Conservation (phyloP, 2,888 invertebrate genomes). For the Drosophila recens region DNA sequence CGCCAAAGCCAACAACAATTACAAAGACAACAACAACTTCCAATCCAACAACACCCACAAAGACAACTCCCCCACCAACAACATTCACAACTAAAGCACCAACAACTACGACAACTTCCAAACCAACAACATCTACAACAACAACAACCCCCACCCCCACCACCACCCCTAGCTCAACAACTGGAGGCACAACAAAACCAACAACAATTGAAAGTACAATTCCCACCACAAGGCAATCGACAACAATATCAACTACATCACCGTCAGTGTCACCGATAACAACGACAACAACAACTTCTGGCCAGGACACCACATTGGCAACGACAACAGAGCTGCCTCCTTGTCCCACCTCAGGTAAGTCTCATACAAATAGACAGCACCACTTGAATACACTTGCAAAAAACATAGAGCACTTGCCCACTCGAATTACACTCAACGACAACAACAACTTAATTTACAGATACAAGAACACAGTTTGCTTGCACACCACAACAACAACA, state of each 20-base stretch:
- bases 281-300: constrained; percentile 23
- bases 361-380: not conserved
- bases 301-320: constrained; percentile 15
- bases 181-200: not conserved
- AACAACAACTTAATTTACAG: constrained; percentile 44
- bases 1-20: not conserved
- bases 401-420: constrained; percentile 13
- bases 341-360: constrained; percentile 37
- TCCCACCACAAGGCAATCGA: constrained; percentile 3
- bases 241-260: not conserved
- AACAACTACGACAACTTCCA: too few species aligned
- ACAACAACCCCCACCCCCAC: constrained; percentile 9
- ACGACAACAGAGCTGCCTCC: constrained; percentile 31
- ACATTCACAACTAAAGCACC: too few species aligned
- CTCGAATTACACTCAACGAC: constrained; percentile 32
- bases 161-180: constrained; percentile 9
- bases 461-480: constrained; percentile 42
- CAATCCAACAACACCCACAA: constrained; percentile 1
- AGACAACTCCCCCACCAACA: constrained; percentile 8
- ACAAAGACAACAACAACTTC: not conserved
- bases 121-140: too few species aligned
- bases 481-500: constrained; percentile 11
- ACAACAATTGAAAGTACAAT: constrained; percentile 10
- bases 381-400: constrained; percentile 2
- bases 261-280: not conserved